These are phyloP conservation scores for Reinhardtius hippoglossoides DNA, from an alignment of 2,113 vertebrate species.

Conservation along the genomic window DNA sequence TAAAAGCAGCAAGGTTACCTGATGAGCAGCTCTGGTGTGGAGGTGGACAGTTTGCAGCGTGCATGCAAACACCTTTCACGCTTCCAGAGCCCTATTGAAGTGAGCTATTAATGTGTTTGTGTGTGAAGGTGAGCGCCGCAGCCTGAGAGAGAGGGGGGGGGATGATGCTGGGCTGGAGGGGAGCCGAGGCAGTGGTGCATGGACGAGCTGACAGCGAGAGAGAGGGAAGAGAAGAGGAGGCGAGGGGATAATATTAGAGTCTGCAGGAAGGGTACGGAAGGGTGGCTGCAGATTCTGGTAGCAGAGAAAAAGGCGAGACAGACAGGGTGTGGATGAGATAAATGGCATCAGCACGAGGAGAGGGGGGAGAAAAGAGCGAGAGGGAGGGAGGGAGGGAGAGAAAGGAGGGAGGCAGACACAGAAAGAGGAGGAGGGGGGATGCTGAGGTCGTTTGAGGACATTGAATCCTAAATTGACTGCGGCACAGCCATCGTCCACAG, in stretches of 20 bases:
- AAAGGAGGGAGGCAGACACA: slow-evolving; percentile 2
- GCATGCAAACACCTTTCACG: slow-evolving; percentile 30
- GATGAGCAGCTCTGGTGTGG: too few species aligned
- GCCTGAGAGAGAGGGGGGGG: slow-evolving; percentile 2
- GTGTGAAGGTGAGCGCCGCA: slow-evolving; percentile 38
- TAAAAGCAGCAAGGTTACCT: slow-evolving; percentile 50
- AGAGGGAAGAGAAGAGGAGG: slow-evolving; percentile 5
- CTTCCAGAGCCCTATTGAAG: slow-evolving; percentile 34
- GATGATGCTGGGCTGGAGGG: not conserved
- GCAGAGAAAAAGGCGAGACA: slow-evolving; percentile 21
- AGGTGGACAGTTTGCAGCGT: slow-evolving; percentile 27
- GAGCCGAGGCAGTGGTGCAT: slow-evolving; percentile 49
- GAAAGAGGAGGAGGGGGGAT: slow-evolving; percentile 19
- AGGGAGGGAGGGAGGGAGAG: slow-evolving; percentile 6
- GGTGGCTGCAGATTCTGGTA: slow-evolving; percentile 35
- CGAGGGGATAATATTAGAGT: slow-evolving; percentile 38
- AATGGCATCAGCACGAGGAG: slow-evolving; percentile 44
- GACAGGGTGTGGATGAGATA: slow-evolving; percentile 41
- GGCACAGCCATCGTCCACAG: slow-evolving; percentile 64
- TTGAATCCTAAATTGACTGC: slow-evolving; percentile 71
- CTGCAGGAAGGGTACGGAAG: slow-evolving; percentile 13
- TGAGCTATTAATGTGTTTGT: slow-evolving; percentile 21
- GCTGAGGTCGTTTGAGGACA: slow-evolving; percentile 79
- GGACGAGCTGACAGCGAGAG: slow-evolving; percentile 46
- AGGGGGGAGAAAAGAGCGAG: not conserved